Base-by-base conservation (phyloP, 2,888 invertebrate genomes). In the Phorcus lineatus region DNA sequence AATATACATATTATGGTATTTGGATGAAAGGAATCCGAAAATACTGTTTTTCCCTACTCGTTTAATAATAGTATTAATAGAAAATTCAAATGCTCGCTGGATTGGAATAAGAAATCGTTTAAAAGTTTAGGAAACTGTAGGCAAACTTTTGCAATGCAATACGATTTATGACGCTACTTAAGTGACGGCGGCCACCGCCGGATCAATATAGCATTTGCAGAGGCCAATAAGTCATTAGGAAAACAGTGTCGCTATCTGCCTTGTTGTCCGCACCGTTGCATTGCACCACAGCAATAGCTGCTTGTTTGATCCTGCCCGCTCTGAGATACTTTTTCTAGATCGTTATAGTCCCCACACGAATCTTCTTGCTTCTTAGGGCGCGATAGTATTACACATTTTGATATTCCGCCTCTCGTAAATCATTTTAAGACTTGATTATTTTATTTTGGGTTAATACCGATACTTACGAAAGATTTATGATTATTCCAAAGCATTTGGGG, bases 141-240 rank as follows among this genome's bases (percentile, higher is more conserved):
- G 36, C 70, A 70, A 70, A 70, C 70, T 70, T 31, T 70, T 36
- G 31, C 70, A n/a, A 36, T 70, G 40, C 31, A 40, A 19, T 31
- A 19, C 40, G 70, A 70, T 70, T 70, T 70, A 70, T n/a, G 19
- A 36, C 40, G 19, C 70, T 19, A n/a, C 19, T 36, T 31, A 31
- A 17, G 17, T 36, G n/a, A 19, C 36, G 70, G 31, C 17, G n/a
- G 16, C 70, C 36, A 70, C 31, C 2, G 11, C 4, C 16, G 19
- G 40, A 70, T 70, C 70, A 70, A 70, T 70, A 70, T n/a, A 70
- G 36, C 70, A 31, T 70, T 40, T 70, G 70, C 13, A 40, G 36
- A 19, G 19, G 70, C 70, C 70, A 40, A 70, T 70, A 70, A 70
- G 70, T 70, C 70, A 70, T 70, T 70, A 70, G 28, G 70, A 70